Evolutionary conservation across 2,797 vertebrate species (phyloP), one percentile per base, ranked within the genome.

Genomic region (Epinephelus awoara): DNA sequence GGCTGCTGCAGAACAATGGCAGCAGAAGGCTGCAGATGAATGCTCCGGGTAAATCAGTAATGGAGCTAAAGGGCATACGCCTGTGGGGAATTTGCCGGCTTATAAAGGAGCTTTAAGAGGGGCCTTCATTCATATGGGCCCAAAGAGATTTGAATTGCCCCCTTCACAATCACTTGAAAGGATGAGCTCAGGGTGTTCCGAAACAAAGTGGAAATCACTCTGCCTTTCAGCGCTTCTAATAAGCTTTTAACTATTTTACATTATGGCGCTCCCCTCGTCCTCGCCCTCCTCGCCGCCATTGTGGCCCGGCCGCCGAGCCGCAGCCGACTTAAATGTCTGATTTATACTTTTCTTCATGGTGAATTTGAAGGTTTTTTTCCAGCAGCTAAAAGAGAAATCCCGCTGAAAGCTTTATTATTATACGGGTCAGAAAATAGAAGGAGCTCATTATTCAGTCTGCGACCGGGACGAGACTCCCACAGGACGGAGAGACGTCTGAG

Each of bases 211-310:
- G 96, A 96, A 97, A 97, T 97, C 97, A 96, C 96, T 96, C 96
- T 95, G 96, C 95, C 95, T 96, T 95, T 96, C 95, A 98, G 96
- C 91, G 89, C 93, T 91, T 96, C 97, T 98, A 97, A 97, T 97
- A 97, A 97, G 97, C 96, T 97, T 98, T 97, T 97, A 97, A 97
- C 96, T 97, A 96, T 96, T 96, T 97, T 96, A 96, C 96, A 96
- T 96, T 95, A 95, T 91, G 93, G 94, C 92, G 87, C 95, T 94
- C 90, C 94, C 85, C 92, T 91, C 88, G 70, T 90, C 87, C 74
- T 76, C 88, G 75, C 88, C 88, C 77, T 77, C 78, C 82, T 40
- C 18, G 47, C 83, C 61, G 4, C 77, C 91, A 90, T 90, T 96
- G 90, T 95, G 92, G 87, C 80, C 40, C 80, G 21, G 89, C 92